Evolutionary conservation across 2,113 vertebrate species (phyloP).

Genomic region (Thomomys bottae): DNA sequence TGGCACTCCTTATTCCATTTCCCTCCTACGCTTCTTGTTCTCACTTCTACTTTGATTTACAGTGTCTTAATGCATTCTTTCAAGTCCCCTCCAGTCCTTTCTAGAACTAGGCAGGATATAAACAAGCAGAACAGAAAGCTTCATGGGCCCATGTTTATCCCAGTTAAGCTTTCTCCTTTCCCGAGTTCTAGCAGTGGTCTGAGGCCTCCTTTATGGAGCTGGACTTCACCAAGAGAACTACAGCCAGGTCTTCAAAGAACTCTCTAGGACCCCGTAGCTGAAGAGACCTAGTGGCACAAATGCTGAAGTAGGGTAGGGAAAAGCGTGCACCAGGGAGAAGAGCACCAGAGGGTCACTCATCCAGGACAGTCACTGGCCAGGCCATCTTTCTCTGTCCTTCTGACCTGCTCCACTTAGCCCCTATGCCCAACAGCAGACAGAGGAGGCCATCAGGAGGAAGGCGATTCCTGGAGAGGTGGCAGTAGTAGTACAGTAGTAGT

Average conservation of each 20-base stretch:
- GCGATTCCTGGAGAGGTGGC: too few relatives aligned
- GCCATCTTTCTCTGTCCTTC: too few relatives aligned
- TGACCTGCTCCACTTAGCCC: neutral
- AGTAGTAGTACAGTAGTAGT: too few relatives aligned
- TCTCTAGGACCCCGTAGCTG: neutral
- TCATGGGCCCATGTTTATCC: neutral
- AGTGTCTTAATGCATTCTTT: neutral
- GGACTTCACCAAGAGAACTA: neutral
- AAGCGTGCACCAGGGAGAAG: fast-evolving
- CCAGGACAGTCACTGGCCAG: neutral
- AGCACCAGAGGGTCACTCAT: neutral
- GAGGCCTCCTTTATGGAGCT: neutral
- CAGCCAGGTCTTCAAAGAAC: neutral
- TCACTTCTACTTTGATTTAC: neutral
- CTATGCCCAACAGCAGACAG: fast-evolving
- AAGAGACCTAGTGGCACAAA: neutral
- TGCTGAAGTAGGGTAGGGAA: neutral
- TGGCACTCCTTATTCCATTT: neutral
- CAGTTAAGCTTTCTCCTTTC: neutral
- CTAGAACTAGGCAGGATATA: neutral
- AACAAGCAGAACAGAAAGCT: neutral
- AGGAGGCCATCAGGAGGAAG: neutral
- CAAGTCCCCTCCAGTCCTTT: neutral
- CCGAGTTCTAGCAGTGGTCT: neutral
- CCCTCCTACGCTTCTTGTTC: neutral